A percentile compares a stretch with the other conserved stretches of the same genome.
These are phyloP conservation scores for Marcusenius ussheri DNA, from an alignment of 2,113 vertebrate species.

Conservation along the genomic window DNA sequence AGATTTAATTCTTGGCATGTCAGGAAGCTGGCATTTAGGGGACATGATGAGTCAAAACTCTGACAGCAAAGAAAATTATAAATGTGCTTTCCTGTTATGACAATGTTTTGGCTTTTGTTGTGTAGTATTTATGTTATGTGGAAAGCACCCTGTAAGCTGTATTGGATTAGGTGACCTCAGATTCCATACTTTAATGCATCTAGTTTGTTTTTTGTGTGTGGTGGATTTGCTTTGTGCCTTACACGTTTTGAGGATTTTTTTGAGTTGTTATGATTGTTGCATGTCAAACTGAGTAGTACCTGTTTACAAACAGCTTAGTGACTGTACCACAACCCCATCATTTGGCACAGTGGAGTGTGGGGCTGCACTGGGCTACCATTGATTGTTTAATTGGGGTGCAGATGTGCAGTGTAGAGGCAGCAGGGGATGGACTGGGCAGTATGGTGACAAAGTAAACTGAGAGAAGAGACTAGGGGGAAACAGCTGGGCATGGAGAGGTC, in stretches of 20 bases:
- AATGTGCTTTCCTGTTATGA: background rate
- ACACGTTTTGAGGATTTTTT: background rate
- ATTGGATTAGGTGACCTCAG: background rate
- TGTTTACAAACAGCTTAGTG: background rate
- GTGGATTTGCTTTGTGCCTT: background rate
- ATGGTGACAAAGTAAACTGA: no score
- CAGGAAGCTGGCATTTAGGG: background rate
- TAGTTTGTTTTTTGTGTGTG: no score
- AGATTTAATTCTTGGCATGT: background rate
- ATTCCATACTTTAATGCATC: background rate
- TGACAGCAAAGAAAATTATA: background rate
- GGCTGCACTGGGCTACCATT: background rate
- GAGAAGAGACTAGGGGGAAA: no score
- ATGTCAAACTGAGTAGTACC: background rate
- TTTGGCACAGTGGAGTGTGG: background rate
- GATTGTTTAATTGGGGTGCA: background rate
- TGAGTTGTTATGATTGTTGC: background rate
- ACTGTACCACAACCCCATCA: no score
- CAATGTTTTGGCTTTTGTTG: background rate
- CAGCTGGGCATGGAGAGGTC: background rate
- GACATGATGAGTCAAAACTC: background rate
- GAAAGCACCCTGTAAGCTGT: background rate
- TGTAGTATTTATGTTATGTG: background rate
- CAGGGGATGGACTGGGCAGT: no score
- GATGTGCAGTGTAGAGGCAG: no score